Evolutionary conservation across 2,113 vertebrate genomes (phyloP).

Genomic region (Myrmophylax atrothorax): DNA sequence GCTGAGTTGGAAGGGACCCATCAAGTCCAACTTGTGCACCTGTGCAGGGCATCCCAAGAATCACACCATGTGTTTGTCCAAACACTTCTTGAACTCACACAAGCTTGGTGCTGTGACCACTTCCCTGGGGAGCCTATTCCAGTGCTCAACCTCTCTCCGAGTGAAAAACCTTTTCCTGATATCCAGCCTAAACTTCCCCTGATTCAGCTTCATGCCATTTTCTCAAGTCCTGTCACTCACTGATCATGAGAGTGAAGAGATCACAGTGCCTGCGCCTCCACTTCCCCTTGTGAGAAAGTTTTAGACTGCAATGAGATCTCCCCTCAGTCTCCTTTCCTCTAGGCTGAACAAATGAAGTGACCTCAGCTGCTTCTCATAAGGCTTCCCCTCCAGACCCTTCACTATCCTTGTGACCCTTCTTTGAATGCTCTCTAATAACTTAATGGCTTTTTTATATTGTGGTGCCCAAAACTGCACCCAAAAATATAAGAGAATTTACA

Average conservation of each 20-base stretch:
- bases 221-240: background rate
- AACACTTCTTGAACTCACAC: background rate
- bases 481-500: background rate
- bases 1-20: background rate
- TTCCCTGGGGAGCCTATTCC: background rate
- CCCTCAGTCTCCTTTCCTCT: background rate
- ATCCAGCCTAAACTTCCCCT: background rate
- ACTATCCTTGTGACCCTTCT: background rate
- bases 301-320: background rate
- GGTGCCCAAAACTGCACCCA: background rate
- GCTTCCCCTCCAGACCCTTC: background rate
- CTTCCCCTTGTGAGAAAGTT: background rate
- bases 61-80: background rate
- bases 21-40: background rate
- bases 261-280: background rate
- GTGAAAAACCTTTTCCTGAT: background rate
- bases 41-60: background rate
- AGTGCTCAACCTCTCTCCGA: background rate
- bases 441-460: background rate
- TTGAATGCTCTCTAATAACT: background rate
- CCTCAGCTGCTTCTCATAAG: background rate
- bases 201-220: background rate
- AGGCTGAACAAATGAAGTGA: background rate
- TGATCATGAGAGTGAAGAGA: rapidly evolving
- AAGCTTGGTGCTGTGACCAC: background rate